A percentile compares a stretch with the other conserved stretches of the same genome.
These are phyloP conservation scores for Microplitis demolitor DNA, from an alignment of 1,140 invertebrate genomes.

Conservation along the genomic window DNA sequence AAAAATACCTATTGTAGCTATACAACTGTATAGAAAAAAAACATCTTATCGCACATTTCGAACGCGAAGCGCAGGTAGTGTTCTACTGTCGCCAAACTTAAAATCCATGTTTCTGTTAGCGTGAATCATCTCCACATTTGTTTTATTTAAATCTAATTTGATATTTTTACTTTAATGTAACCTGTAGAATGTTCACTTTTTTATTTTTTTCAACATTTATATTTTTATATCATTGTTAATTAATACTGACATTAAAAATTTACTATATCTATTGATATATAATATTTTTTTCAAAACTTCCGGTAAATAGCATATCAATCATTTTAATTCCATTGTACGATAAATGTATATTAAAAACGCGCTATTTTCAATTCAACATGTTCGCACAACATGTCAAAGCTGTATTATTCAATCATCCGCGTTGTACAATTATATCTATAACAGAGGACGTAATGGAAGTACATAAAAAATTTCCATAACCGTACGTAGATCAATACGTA, in stretches of 20 bases:
- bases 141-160: too few species aligned
- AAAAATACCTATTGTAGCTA: too few species aligned
- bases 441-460: neutral
- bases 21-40: too few species aligned
- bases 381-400: conserved; percentile 8
- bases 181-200: too few species aligned
- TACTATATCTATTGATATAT: too few species aligned
- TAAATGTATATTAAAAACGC: conserved; percentile 13
- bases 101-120: too few species aligned
- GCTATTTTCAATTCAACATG: conserved; percentile 9
- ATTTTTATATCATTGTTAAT: neutral
- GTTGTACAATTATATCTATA: conserved; percentile 7
- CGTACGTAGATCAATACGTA: neutral
- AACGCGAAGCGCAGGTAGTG: too few species aligned
- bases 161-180: too few species aligned
- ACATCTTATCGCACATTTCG: too few species aligned
- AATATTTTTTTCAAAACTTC: neutral
- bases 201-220: neutral
- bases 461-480: neutral
- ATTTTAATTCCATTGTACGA: conserved; percentile 16
- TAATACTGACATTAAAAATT: neutral
- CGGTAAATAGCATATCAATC: conserved; percentile 2
- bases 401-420: conserved; percentile 26
- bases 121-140: too few species aligned
- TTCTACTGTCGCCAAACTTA: too few species aligned